A percentile compares a stretch with the other conserved stretches of the same genome.
Evolutionary conservation across 2,797 vertebrate species (phyloP).

Genomic region (Melanotaenia nigrans): DNA sequence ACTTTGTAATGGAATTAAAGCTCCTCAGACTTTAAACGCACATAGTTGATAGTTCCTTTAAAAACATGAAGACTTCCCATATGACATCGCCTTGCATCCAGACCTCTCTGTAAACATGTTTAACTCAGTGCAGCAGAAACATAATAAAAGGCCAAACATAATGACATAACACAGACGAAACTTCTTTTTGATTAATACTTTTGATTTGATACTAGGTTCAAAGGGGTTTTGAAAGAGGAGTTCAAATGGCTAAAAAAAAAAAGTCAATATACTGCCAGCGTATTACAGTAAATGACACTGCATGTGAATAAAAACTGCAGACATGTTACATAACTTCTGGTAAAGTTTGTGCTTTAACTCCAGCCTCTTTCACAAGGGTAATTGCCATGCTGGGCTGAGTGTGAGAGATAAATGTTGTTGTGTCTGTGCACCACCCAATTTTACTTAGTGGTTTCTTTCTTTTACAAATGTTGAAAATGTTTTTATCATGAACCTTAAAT

Average conservation of each 20-base stretch:
- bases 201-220: constrained; percentile 52
- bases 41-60: constrained; percentile 23
- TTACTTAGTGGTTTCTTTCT: constrained; percentile 13
- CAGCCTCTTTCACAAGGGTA: constrained; percentile 52
- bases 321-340: constrained; percentile 78
- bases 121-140: constrained; percentile 17
- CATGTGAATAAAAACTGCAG: constrained; percentile 70
- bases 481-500: constrained; percentile 3
- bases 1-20: constrained; percentile 31
- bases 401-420: constrained; percentile 42
- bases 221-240: constrained; percentile 51
- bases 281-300: constrained; percentile 78
- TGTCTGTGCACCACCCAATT: constrained; percentile 24
- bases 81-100: constrained; percentile 30
- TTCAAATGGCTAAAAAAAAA: constrained; percentile 36
- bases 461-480: constrained; percentile 3
- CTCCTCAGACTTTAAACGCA: constrained; percentile 28
- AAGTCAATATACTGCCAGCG: constrained; percentile 54
- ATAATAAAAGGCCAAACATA: constrained; percentile 45
- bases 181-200: constrained; percentile 39
- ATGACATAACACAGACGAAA: constrained; percentile 41
- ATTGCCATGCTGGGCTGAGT: constrained; percentile 45
- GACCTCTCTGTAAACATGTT: constrained; percentile 47
- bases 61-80: constrained; percentile 23
- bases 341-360: constrained; percentile 64